phyloP scores from a whole-genome alignment of 2,113 vertebrate species.

The Cebidichthys violaceus region DNA sequence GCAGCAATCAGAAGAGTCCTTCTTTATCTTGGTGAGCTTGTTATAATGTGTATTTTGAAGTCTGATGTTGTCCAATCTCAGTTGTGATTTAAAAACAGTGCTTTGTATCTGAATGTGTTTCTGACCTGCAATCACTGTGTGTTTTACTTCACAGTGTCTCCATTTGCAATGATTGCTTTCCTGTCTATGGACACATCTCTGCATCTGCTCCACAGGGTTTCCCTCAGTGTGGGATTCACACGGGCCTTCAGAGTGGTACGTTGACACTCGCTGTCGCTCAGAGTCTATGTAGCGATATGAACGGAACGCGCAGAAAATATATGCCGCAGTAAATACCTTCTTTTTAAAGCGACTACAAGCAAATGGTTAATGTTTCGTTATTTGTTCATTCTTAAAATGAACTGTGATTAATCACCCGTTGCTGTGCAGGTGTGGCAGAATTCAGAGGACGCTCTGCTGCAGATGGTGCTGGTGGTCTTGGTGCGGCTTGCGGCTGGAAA shows the following conservation, averaged over 20 bases:
- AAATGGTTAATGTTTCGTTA: constrained; percentile 4
- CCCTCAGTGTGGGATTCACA: constrained; percentile 92
- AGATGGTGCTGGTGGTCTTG: constrained; percentile 88
- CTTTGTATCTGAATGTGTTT: constrained; percentile 6
- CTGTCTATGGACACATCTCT: constrained; percentile 92
- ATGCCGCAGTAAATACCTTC: background rate
- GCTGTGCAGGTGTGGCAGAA: constrained; percentile 92
- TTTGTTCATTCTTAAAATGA: too few species aligned
- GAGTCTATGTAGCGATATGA: background rate
- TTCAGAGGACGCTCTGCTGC: constrained; percentile 92
- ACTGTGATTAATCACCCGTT: too few species aligned
- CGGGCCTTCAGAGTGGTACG: constrained; percentile 94
- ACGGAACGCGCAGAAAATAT: background rate
- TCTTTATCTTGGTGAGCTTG: constrained; percentile 90
- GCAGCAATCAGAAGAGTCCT: constrained; percentile 90
- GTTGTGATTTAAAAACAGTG: background rate
- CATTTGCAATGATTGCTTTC: constrained; percentile 95
- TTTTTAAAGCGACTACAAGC: background rate
- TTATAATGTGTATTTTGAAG: constrained; percentile 7
- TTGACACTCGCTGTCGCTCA: constrained; percentile 17
- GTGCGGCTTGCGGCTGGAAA: constrained; percentile 83
- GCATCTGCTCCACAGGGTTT: constrained; percentile 86
- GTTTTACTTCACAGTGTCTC: constrained; percentile 89
- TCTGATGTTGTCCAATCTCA: constrained; percentile 1
- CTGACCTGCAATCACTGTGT: constrained; percentile 9